Evolutionary conservation across 2,888 invertebrate species (phyloP).

Genomic region (Lacanobia wlatinum): DNA sequence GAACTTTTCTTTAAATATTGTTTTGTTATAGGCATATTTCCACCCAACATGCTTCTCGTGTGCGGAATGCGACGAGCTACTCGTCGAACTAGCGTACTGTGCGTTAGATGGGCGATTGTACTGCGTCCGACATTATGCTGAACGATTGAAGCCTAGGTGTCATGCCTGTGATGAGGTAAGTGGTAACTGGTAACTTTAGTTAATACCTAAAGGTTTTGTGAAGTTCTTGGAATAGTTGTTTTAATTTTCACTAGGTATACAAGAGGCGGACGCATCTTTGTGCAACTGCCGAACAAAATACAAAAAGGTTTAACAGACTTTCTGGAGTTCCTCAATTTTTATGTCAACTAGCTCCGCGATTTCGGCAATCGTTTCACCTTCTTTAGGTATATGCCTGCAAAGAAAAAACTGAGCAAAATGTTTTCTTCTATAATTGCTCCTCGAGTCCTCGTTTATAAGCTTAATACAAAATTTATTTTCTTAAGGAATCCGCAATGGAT

Average conservation of each 20-base stretch:
- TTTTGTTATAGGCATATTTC: conserved; percentile 91
- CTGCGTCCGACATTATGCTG: conserved; percentile 99
- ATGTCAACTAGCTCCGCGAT: background rate
- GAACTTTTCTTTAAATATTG: background rate
- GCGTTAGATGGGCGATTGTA: conserved; percentile 96
- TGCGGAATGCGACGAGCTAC: conserved; percentile 96
- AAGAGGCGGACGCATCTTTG: background rate
- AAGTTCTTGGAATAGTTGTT: too few species aligned
- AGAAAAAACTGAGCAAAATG: too few species aligned
- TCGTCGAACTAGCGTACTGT: conserved; percentile 99
- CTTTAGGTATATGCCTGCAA: background rate
- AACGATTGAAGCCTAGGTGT: conserved; percentile 98
- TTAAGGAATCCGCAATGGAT: background rate
- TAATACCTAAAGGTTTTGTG: background rate
- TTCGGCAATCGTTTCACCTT: background rate
- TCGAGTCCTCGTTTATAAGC: background rate
- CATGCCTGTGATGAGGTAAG: conserved; percentile 99
- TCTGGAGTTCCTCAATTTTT: conserved; percentile 8
- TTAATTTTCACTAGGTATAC: too few species aligned
- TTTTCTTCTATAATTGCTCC: background rate
- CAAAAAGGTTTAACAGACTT: conserved; percentile 6
- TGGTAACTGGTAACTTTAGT: background rate
- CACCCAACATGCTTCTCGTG: conserved; percentile 99
- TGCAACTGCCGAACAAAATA: background rate
- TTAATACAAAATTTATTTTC: conserved; percentile 2